These are phyloP conservation scores for Pentamera pediparva DNA, from an alignment of 53 echinoderm and acorn worm genomes.

Conservation along the genomic window DNA sequence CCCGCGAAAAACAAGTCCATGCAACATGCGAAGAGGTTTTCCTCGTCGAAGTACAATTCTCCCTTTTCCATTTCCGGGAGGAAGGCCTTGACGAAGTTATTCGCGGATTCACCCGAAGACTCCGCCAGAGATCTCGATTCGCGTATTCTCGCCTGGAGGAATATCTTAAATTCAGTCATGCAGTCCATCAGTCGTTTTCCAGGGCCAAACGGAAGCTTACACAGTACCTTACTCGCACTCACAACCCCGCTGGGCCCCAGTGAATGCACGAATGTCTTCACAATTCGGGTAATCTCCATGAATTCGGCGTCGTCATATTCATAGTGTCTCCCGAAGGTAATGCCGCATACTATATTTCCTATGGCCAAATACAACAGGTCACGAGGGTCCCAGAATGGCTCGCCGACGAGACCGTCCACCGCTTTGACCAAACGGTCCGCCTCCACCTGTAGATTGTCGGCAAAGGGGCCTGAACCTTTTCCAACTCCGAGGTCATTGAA, in stretches of 20 bases:
- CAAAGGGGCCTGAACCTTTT: too few relatives aligned
- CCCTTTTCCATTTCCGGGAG: not conserved
- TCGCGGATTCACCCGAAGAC: not conserved
- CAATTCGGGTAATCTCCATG: not conserved
- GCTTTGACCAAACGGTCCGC: too few relatives aligned
- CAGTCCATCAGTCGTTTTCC: not conserved
- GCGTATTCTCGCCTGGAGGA: too few relatives aligned
- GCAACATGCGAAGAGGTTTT: too few relatives aligned
- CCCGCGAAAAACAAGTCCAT: too few relatives aligned
- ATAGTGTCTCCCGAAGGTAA: not conserved
- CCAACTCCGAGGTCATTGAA: too few relatives aligned
- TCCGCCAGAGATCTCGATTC: not conserved
- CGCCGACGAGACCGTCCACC: not conserved
- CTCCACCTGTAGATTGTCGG: too few relatives aligned
- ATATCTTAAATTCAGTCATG: not conserved
- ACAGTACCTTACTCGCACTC: not conserved
- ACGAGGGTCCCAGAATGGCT: not conserved
- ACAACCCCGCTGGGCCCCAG: not conserved
- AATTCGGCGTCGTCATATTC: too few relatives aligned
- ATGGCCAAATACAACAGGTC: not conserved
- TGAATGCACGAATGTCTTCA: too few relatives aligned
- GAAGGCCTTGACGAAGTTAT: not conserved
- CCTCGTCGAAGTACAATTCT: too few relatives aligned
- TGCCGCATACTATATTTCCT: too few relatives aligned
- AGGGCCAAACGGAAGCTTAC: too few relatives aligned